Evolutionary conservation across 2,888 invertebrate species (phyloP), one percentile per base, ranked within the genome.

Genomic region (Dorcus parallelipipedus): DNA sequence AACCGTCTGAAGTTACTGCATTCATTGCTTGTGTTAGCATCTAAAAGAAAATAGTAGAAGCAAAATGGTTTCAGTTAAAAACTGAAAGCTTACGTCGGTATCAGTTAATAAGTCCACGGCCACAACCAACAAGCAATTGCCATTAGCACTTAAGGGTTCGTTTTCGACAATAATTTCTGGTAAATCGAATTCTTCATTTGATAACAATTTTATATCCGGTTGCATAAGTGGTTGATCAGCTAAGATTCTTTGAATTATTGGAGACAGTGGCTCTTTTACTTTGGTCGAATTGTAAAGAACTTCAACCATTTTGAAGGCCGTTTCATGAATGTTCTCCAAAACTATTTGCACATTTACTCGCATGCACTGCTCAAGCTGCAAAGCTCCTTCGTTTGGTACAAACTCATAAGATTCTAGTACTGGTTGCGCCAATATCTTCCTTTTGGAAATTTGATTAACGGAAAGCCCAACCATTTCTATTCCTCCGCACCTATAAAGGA

Each of bases 391-490:
- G 75, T 90, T 86, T 0, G 92, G 84, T 8, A 91, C 73, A 71
- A 93, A 93, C 60, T 81, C 79, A 71, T 89, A 89, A 73, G 85
- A 85, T 75, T 94, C 93, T 17, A 93, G 76, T 0, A 90, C 86
- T 1, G 93, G 92, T 9, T 87, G 81, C 9, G 87, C 86, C 26
- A 89, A 83, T 20, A 86, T 86, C 60, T 85, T 80, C 47, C 84
- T 84, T 64, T 86, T 82, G 0, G 89, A 83, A 43, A 93, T 91
- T 0, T 89, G 83, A 57, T 87, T 89, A 0, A 91, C 91, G 66
- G 88, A 86, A 0, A 94, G 79, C 3, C 91, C 93, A 53, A 86
- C 83, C 6, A 94, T 80, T 77, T 90, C 89, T 1, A 93, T 87
- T 23, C 40, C 26, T 14, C 38, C 58, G 54, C 72, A 49, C 63